Base-by-base conservation (phyloP, 1,140 invertebrate genomes). In the Dinoponera quadriceps region DNA sequence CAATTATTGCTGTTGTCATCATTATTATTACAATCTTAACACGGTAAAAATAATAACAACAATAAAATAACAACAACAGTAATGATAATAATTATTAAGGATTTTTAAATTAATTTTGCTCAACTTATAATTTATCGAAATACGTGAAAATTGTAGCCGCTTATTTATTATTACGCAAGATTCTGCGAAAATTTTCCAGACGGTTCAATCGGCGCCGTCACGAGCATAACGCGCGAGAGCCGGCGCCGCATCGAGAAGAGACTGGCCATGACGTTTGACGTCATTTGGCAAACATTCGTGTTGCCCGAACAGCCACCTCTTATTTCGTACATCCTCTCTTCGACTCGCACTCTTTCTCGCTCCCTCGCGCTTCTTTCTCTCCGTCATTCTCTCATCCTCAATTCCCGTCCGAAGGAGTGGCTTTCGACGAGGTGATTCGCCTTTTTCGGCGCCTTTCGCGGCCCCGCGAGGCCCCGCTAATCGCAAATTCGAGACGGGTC, bases 251-350 rank as follows among this genome's bases (percentile, higher is more conserved):
- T 49, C 54, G 48, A 57, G 25, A 57, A 66, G 33, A 48, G 60
- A 33, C 81, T 48, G 71, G 71, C 51, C 73, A 27, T 75, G 59
- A 55, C 57, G 82, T 83, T 86, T 89, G 87, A 91, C 90, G 90
- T 91, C 90, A 91, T 78, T 91, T 80, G 68, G 86, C 88, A 91
- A 91, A 91, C 87, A 91, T 91, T 91, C 88, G 48, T 86, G 65
- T 82, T 78, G 89, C 77, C 82, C 68, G 87, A 84, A 54, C 59
- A 48, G 59, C 22, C 51, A 73, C 48, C 77, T 68, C 62, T 82
- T 83, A 74, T 85, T 82, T 82, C 62, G 68, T 81, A 80, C 73
- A 62, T 48, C 27, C 48, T 66, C 51, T 51, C 75, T 59, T n/a
- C 51, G 27, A 38, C 60, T 48, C 55, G 57, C 11, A 54, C 16